Base-by-base conservation (phyloP, 1,140 invertebrate species). In the Aphelenchoides avenae region DNA sequence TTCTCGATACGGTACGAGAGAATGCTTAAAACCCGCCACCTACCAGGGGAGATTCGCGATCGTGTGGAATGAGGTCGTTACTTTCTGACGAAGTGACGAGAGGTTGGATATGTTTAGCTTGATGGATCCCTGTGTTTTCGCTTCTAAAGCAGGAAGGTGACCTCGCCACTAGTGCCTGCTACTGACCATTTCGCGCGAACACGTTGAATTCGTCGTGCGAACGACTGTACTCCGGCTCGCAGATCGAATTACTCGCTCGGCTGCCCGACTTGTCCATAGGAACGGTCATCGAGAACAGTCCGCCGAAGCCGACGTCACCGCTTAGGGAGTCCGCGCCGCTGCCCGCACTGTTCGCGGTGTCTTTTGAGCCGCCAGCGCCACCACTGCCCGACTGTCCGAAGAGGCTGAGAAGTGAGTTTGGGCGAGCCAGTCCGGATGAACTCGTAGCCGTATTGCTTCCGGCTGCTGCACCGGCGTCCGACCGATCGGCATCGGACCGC, bases 11-110 rank as follows among this genome's bases (percentile, higher is more conserved):
- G n/a, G n/a, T n/a, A n/a, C n/a, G n/a, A n/a, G n/a, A n/a, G n/a
- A n/a, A n/a, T n/a, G n/a, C n/a, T n/a, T n/a, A n/a, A n/a, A n/a
- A n/a, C n/a, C n/a, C n/a, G n/a, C n/a, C n/a, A n/a, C n/a, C n/a
- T 34, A 51, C 49, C 52, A 53, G 13, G 52, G 52, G 11, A 53
- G 33, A 56, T 36, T 54, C 5, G 52, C 52, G 3, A 53, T 54
- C 13, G n/a, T 52, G 11, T 56, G 49, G 15, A 52, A 53, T 24
- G 44, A 52, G 18, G 52, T 53, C n/a, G 50, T 53, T 3, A 53
- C 52, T 22, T 53, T 53, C 20, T 53, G 44, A 39, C 52, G 52
- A 3, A 53, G 50, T 18, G 52, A 15, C 5, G 48, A n/a, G 22
- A 53, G 31, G 18, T 53, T 53, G 3, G 52, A 53, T 18, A 53